Base-by-base conservation (phyloP, 2,888 invertebrate genomes). In the Hemicrepidius hirtus region DNA sequence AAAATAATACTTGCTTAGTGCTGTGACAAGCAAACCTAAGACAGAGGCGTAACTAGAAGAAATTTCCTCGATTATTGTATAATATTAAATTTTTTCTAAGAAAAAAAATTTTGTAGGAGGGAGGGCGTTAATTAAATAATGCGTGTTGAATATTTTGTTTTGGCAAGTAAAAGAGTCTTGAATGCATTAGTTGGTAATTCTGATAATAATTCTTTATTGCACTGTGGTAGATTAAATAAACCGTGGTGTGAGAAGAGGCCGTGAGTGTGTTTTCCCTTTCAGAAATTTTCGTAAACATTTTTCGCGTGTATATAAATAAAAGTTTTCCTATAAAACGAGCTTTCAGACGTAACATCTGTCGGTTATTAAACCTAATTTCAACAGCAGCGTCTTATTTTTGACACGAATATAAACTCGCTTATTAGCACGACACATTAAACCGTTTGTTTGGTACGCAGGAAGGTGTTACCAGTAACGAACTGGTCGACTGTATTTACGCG, bases 401-500 rank as follows among this genome's bases (percentile, higher is more conserved):
- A 76, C 76, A 78, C 76, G 76, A 77, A 77, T 75, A 67, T 69
- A 71, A 75, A 76, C 75, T 72, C 74, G 74, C 76, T 77, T 77
- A 77, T 77, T 76, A 76, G 64, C 68, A 72, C 71, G 64, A 68
- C 68, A 68, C 35, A 46, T 68, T 55, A 53, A 68, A 50, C 10
- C 40, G 63, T 49, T 50, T 35, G 59, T 64, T 68, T 55, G 62
- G 24, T 32, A 16, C 13, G 21, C 13, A 64, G 20, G 20, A 32
- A 24, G 18, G 13, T 32, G 10, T 21, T 49, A 16, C 53, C 10
- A 64, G 66, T 69, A 77, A 67, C 62, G 53, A 35, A 41, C 46
- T 70, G 80, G 74, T 53, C 76, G 59, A 68, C 75, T 76, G 50
- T 73, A 78, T 75, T 78, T 76, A 78, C 77, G 71, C 79, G 76